Evolutionary conservation across 92 coral and sea anemone genomes (phyloP).

Genomic region (Meandrina meandrites): DNA sequence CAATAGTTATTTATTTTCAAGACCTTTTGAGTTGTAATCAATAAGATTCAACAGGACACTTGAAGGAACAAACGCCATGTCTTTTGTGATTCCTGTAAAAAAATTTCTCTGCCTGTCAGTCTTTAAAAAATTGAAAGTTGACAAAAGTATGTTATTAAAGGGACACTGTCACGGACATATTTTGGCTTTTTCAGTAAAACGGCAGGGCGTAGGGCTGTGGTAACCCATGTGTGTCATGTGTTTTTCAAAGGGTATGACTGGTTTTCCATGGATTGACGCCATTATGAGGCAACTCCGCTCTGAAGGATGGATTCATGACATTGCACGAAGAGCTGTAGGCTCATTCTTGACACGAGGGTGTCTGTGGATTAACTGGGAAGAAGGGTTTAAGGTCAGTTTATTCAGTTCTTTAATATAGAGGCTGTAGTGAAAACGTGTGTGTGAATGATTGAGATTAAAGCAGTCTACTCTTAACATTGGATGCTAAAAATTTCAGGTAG

Average conservation of each 20-base stretch:
- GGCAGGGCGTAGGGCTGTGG: no score
- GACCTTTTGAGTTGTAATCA: neutral
- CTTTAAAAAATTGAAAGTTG: no score
- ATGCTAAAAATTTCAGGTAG: no score
- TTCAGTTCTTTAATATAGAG: neutral
- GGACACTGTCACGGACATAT: no score
- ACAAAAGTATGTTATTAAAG: no score
- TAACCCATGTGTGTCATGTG: neutral
- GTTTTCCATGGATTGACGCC: conserved; percentile 89
- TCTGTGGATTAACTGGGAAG: conserved; percentile 83
- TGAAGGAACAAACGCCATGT: neutral
- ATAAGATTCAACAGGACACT: neutral
- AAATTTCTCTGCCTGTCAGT: neutral
- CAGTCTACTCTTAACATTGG: neutral
- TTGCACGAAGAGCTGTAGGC: conserved; percentile 75
- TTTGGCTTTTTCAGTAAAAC: no score
- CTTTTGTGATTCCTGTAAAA: neutral
- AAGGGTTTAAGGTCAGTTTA: conserved; percentile 66
- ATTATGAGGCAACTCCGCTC: conserved; percentile 72
- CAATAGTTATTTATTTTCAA: no score
- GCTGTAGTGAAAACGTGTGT: neutral
- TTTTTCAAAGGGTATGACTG: conserved; percentile 59
- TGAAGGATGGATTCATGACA: conserved; percentile 78
- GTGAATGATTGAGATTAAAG: neutral
- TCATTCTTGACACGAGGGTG: conserved; percentile 85